Evolutionary conservation across 2,888 invertebrate genomes (phyloP), one percentile per base, ranked within the genome.

Genomic region (Cacoxenus indagator): DNA sequence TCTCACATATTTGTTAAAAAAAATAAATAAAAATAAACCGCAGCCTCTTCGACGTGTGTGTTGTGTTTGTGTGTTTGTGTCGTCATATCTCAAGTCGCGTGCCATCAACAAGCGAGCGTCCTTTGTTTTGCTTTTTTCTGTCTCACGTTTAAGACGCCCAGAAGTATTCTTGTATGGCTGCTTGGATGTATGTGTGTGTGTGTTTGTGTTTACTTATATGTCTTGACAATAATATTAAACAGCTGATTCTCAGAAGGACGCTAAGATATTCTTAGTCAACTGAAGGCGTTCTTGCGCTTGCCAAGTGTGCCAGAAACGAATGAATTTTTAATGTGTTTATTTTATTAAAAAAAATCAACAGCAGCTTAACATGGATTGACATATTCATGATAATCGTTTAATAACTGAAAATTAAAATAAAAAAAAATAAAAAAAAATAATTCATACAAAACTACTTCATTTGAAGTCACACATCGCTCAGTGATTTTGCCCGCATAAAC

Each of bases 31-130:
- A 67, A 70, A 70, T 67, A 57, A 54, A 51, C 26, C 8, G 2
- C 51, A 51, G 22, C 22, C n/a, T 43, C 5, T 43, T 43, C n/a
- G 45, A 4, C 45, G 59, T 64, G 67, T 67, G 45, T 61, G 68
- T 62, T n/a, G 67, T 66, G 64, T 51, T 64, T 64, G 68, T 71
- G 65, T 66, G 37, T 71, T 27, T 71, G 64, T 72, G 31, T 70
- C 69, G 70, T 48, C 68, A 71, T 72, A 61, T 67, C 51, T 66
- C 27, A 68, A 64, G 64, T 72, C 43, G 55, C 46, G 65, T 26
- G 65, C 46, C 59, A 45, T 59, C 27, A 59, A 59, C 59, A 46
- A 57, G 31, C 29, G 22, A 19, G 27, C 27, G 8, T 27, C 29
- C 59, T 67, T 59, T 24, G 59, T 46, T 19, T 57, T 45, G n/a